Conservation (phyloP, 2,888 invertebrate species). For the Ornithoptera priamus region DNA sequence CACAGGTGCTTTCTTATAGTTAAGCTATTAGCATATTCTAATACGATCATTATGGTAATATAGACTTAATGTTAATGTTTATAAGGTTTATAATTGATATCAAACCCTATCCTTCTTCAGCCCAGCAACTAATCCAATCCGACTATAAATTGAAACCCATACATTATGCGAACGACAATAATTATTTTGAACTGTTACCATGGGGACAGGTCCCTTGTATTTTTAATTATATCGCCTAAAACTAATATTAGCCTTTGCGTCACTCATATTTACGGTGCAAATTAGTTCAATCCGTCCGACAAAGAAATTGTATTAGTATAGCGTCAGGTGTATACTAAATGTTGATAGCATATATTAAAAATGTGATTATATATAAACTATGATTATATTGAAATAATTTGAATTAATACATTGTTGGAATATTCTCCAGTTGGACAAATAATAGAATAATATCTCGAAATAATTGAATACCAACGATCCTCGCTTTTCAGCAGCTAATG, state of each 20-base stretch:
- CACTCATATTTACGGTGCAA: constrained; percentile 3
- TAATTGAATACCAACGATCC: too few species aligned
- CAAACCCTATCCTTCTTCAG: neutral
- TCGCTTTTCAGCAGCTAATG: too few species aligned
- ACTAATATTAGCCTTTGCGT: too few species aligned
- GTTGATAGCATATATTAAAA: too few species aligned
- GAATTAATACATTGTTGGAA: too few species aligned
- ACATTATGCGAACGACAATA: constrained; percentile 22
- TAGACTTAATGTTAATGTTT: neutral
- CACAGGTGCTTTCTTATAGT: constrained; percentile 14
- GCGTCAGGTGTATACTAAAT: too few species aligned
- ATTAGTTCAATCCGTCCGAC: neutral
- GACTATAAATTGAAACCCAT: constrained; percentile 17
- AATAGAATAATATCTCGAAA: too few species aligned
- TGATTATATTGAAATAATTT: too few species aligned
- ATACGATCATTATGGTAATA: neutral
- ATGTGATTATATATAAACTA: too few species aligned
- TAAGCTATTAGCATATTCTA: constrained; percentile 7
- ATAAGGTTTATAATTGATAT: constrained; percentile 7
- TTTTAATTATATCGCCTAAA: constrained; percentile 1
- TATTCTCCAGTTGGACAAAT: too few species aligned
- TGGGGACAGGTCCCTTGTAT: constrained; percentile 17
- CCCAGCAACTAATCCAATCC: constrained; percentile 11
- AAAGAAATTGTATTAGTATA: too few species aligned
- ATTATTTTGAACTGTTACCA: constrained; percentile 28